Percentiles rank a stretch among this genome's conserved stretches.
Conservation (phyloP, 2,113 vertebrate genomes). For the Mugil cephalus region DNA sequence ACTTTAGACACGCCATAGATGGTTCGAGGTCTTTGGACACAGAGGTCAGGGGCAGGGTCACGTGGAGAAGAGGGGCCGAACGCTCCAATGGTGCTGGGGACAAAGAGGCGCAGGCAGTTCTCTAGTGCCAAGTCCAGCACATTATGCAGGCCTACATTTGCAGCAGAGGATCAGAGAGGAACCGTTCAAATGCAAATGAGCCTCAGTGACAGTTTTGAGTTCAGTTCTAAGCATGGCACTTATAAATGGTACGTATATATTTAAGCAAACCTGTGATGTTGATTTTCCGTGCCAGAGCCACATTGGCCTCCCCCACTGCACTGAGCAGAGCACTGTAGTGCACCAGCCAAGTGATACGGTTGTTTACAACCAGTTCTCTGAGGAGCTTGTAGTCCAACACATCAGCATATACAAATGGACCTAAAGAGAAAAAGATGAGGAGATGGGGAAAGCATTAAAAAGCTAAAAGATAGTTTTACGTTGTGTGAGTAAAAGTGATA, state of each 20-base stretch:
- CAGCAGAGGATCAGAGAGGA: conserved; percentile 19
- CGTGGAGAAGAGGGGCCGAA: conserved; percentile 85
- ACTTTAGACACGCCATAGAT: conserved; percentile 88
- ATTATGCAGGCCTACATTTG: conserved; percentile 81
- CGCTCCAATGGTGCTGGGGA: conserved; percentile 86
- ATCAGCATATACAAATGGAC: conserved; percentile 85
- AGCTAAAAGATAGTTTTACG: background rate
- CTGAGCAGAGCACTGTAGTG: conserved; percentile 86
- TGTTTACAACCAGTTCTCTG: conserved; percentile 82
- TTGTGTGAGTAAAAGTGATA: background rate
- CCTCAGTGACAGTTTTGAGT: no score
- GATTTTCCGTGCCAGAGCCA: conserved; percentile 83
- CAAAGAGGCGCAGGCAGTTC: conserved; percentile 85
- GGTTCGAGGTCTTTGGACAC: conserved; percentile 84
- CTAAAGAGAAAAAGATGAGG: conserved; percentile 54
- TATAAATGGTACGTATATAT: background rate
- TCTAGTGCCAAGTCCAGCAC: conserved; percentile 85
- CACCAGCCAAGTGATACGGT: conserved; percentile 83
- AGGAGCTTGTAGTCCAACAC: conserved; percentile 85
- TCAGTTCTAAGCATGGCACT: background rate
- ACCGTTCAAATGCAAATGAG: background rate
- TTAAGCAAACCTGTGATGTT: conserved; percentile 84
- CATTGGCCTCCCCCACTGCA: conserved; percentile 83
- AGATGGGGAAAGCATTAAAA: background rate
- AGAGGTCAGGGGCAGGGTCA: conserved; percentile 85